Evolutionary conservation across 2,888 invertebrate genomes (phyloP).

Genomic region (Spatulosminthurus flaviceps): DNA sequence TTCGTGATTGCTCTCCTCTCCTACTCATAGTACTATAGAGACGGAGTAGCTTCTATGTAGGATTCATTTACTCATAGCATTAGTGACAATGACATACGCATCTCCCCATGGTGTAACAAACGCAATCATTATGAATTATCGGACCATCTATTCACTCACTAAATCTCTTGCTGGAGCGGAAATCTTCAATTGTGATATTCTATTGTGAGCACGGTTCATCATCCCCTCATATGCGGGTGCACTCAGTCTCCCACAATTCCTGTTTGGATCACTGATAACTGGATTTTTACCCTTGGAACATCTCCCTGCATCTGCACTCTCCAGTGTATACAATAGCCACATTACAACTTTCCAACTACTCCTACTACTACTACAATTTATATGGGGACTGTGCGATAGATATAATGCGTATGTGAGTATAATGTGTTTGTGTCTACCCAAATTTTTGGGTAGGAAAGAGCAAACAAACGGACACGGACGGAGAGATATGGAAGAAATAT

Average conservation of each 20-base stretch:
- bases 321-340: background rate
- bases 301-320: slow-evolving; percentile 3
- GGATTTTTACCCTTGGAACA: background rate
- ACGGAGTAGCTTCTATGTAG: background rate
- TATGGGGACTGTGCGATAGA: too few relatives aligned
- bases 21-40: too few relatives aligned
- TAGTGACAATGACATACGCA: slow-evolving; percentile 28
- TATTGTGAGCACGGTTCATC: slow-evolving; percentile 21
- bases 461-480: too few relatives aligned
- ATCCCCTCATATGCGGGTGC: slow-evolving; percentile 20
- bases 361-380: too few relatives aligned
- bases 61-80: slow-evolving; percentile 11
- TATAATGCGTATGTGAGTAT: too few relatives aligned
- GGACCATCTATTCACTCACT: slow-evolving; percentile 20
- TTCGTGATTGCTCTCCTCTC: background rate
- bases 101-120: slow-evolving; percentile 25
- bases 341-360: too few relatives aligned
- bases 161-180: slow-evolving; percentile 37
- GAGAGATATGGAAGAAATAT: too few relatives aligned
- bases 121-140: slow-evolving; percentile 41
- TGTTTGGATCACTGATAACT: slow-evolving; percentile 23
- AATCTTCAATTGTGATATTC: slow-evolving; percentile 37
- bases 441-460: too few relatives aligned
- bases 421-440: too few relatives aligned
- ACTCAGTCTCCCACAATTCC: slow-evolving; percentile 24